Base-by-base conservation (phyloP, 1,140 invertebrate species). In the Magallana ariakensis region DNA sequence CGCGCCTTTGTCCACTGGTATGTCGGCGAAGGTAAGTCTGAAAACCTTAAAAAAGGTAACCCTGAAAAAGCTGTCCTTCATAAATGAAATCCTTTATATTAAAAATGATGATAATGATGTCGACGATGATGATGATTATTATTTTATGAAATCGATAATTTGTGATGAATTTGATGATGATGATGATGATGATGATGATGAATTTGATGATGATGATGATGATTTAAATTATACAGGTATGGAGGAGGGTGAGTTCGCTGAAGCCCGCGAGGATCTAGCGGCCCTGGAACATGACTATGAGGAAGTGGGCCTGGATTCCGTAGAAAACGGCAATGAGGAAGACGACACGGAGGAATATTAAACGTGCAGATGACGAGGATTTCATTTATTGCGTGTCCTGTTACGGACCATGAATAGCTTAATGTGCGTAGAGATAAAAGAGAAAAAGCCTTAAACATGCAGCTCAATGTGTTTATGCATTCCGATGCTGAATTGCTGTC, bases 181-280 rank as follows among this genome's bases (percentile, higher is more conserved):
- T 5, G 33, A 5, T 33, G 33, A 33, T 33, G 33, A 16, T 13
- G 13, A 62, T 0, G 16, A 62, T 62, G 58, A 70, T 70, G 22
- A 13, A 26, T 8, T 11, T 9, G 22, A 26, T 70, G 19, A 33
- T 26, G 0, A 13, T 70, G 58, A 16, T 13, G 58, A 62, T 1
- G 8, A n/a, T 62, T 10, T 9, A 33, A 46, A 46, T 5, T 46
- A 16, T 81, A 8, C 19, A 90, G 89, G 95, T 55, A 95, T 94
- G 94, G 96, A 97, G 91, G 96, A 97, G 94, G 96, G 96, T 85
- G 97, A 97, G 90, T 97, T 97, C 91, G 95, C 95, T 2, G 96
- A 96, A 88, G 97, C 97, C 3, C 93, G 96, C n/a, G 97, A 97
- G 91, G 96, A 97, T 94, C 93, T 97, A 87, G 96, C 96, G 15